Evolutionary conservation across 1,140 invertebrate species (phyloP), one percentile per base, ranked within the genome.

Genomic region (Phortica variegata): DNA sequence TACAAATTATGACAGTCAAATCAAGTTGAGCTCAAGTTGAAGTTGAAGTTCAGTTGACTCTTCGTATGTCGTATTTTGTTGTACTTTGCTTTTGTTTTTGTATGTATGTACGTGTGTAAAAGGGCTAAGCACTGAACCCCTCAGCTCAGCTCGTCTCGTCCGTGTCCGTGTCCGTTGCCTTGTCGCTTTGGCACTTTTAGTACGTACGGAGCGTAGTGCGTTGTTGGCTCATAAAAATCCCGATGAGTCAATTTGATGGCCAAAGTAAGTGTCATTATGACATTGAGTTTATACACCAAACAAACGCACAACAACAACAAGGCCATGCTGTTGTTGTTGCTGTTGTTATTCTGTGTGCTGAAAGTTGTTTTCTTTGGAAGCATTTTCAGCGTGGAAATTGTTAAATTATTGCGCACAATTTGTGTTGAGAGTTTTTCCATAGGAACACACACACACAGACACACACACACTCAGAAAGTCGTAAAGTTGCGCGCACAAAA

Each of bases 1-100:
- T 36, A 36, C 6, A 36, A 36, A 36, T 36, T 36, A 36, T 36
- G 33, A 36, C 33, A 36, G 33, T 36, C 16, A 16, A n/a, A 16
- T n/a, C 33, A 6, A 13, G 12, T 16, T n/a, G n/a, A n/a, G 12
- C 33, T 36, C 33, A 6, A n/a, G 12, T 6, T n/a, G 6, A 13
- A n/a, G 12, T 36, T 16, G 6, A 36, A 36, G n/a, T 36, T n/a
- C 33, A 8, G 23, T 16, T 36, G n/a, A n/a, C n/a, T n/a, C n/a
- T n/a, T n/a, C n/a, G n/a, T n/a, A n/a, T n/a, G n/a, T n/a, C n/a
- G n/a, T n/a, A n/a, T n/a, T n/a, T n/a, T n/a, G n/a, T n/a, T n/a
- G n/a, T n/a, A n/a, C n/a, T n/a, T n/a, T 31, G 29, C 29, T 31
- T n/a, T 31, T 31, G 29, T 31, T 31, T 31, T 31, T 31, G n/a